These are phyloP conservation scores for Drosophila ficusphila DNA, from an alignment of 1,140 invertebrate genomes.

Conservation along the genomic window DNA sequence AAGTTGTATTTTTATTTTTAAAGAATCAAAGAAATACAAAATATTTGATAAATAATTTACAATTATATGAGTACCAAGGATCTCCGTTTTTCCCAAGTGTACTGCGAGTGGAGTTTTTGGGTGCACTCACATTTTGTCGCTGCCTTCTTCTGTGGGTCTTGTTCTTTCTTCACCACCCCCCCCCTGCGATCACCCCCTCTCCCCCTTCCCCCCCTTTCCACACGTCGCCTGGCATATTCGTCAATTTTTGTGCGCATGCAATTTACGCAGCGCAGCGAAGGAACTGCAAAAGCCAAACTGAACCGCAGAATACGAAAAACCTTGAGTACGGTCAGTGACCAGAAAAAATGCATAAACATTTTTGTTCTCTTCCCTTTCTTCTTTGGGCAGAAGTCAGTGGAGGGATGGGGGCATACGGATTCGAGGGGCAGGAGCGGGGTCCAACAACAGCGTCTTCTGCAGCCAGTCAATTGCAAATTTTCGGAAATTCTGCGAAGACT, in stretches of 20 bases:
- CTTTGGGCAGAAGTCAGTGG: conserved; percentile 8
- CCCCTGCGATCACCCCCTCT: conserved; percentile 1
- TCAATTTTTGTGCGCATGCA: conserved; percentile 81
- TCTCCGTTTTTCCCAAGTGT: neutral
- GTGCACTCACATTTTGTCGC: conserved; percentile 60
- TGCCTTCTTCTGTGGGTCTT: conserved; percentile 27
- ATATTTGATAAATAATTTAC: too few species aligned
- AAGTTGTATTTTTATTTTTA: neutral
- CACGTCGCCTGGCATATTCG: conserved; percentile 76
- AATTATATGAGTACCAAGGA: too few species aligned
- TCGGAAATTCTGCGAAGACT: conserved; percentile 66
- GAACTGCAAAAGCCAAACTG: conserved; percentile 43
- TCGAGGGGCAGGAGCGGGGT: conserved; percentile 12
- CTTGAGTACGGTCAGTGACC: conserved; percentile 82
- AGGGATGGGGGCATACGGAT: neutral
- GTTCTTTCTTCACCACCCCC: conserved; percentile 4
- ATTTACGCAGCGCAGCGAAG: conserved; percentile 71
- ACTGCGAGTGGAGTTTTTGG: conserved; percentile 34
- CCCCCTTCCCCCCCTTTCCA: conserved; percentile 7
- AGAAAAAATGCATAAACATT: conserved; percentile 82
- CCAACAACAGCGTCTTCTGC: conserved; percentile 26
- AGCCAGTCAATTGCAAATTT: conserved; percentile 80
- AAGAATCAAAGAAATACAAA: too few species aligned
- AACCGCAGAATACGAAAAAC: conserved; percentile 77
- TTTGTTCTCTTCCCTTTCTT: conserved; percentile 64